Evolutionary conservation across 2,113 vertebrate species (phyloP), one percentile per base, ranked within the genome.

Genomic region (Plecotus auritus): DNA sequence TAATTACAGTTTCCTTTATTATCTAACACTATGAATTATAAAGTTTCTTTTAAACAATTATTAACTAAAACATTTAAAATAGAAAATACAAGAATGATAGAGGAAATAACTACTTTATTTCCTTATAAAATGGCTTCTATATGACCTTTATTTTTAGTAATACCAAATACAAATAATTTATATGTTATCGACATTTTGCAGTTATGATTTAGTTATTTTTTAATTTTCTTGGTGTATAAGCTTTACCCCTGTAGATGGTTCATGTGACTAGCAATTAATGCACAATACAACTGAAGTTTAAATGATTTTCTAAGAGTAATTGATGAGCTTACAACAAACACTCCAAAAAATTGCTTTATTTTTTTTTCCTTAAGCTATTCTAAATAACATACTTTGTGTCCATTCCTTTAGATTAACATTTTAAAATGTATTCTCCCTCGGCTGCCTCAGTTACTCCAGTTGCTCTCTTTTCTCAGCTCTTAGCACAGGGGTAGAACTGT

Each of bases 31-130:
- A 2, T 88, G 22, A 85, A 45, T 93, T 89, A 66, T 47, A 94
- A 74, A 51, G 13, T 94, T 69, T 89, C 35, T 91, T 45, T 74
- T 77, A 87, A 93, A 54, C 72, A 94, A 90, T 77, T 45, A 93
- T 91, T 93, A 88, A 82, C 18, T 74, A 40, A 84, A 81, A 8
- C 1, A 47, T 70, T 93, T 91, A 83, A 96, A 94, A 85, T 73
- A 85, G 37, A 30, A 23, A 78, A 77, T 35, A 7, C 56, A 82
- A 47, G 11, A 85, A 76, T 61, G 74, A 86, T 13, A 88, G n/a
- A 51, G 64, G 40, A 66, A 87, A 72, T 90, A 45, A 56, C 14
- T 10, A 61, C 40, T 88, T 77, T 67, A 88, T 64, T 82, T 69
- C 35, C 40, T 85, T 88, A 61, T 61, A 45, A 93, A 91, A 92